phyloP scores from a whole-genome alignment of 2,888 invertebrate species.

The Hypomecis punctinalis region DNA sequence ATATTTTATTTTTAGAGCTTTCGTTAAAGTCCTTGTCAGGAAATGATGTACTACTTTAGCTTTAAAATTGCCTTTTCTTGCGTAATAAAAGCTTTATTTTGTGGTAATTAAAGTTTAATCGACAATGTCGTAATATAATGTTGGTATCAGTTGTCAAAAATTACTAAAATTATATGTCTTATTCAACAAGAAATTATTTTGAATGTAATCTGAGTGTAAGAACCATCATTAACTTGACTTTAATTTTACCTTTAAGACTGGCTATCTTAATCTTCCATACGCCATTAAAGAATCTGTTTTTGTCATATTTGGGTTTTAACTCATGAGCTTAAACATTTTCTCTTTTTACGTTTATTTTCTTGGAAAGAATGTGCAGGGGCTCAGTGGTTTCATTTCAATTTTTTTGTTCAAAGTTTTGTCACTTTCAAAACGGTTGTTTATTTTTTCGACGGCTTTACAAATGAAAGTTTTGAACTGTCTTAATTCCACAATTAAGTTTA shows the following conservation, averaged over 20 bases:
- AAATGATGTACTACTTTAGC: constrained; percentile 5
- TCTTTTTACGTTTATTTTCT: background rate
- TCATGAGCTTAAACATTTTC: background rate
- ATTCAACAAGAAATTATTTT: constrained; percentile 26
- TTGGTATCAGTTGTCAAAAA: constrained; percentile 16
- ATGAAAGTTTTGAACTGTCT: background rate
- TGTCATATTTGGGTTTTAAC: background rate
- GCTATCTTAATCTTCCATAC: constrained; percentile 28
- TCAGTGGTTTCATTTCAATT: background rate
- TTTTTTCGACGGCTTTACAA: background rate
- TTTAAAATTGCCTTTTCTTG: constrained; percentile 9
- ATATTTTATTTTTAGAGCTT: background rate
- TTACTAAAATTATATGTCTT: constrained; percentile 26
- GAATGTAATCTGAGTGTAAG: constrained; percentile 36
- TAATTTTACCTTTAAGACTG: constrained; percentile 37
- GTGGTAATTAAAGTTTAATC: constrained; percentile 21
- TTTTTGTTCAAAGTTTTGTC: background rate
- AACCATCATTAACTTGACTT: constrained; percentile 36
- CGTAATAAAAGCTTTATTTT: constrained; percentile 19
- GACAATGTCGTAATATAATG: background rate
- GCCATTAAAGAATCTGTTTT: background rate
- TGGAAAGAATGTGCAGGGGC: background rate
- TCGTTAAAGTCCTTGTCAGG: constrained; percentile 13
- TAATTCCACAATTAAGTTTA: too few relatives aligned
- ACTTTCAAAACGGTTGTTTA: background rate